Base-by-base conservation (phyloP, 2,888 invertebrate genomes). In the Leistus spinibarbis region DNA sequence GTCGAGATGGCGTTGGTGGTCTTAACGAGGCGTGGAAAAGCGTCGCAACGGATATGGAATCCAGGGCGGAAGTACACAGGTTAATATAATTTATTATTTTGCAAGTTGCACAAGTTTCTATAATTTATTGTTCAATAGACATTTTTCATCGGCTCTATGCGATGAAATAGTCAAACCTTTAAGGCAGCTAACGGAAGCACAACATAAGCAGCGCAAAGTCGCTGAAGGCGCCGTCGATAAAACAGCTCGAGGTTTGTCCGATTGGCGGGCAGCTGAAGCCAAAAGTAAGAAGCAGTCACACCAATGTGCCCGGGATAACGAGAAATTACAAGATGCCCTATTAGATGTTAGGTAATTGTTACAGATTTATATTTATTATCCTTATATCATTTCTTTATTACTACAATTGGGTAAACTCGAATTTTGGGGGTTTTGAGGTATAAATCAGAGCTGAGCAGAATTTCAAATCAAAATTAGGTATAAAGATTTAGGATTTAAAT, bases 111-210 rank as follows among this genome's bases (percentile, higher is more conserved):
- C 22, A 16, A 24, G 60, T 22, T 54, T 4, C 17, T 22, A 54
- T 27, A 66, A 27, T 2, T 27, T 4, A 27, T 27, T n/a, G 27
- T 78, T 77, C 86, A 87, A 67, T 87, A 92, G 95, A 83, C 91
- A 92, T 83, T 90, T 95, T 86, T 93, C 94, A 75, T 89, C 89
- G 79, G 91, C 94, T 54, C 87, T 97, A 57, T 87, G 92, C 76
- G 97, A 97, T 79, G 97, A 97, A 84, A 90, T 97, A 77, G 95
- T 95, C 23, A 95, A 96, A 86, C 97, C 97, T 69, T 88, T 97
- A 82, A 93, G 92, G 84, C 86, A 87, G 77, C 88, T 93, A 67
- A 89, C 91, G 56, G 93, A 93, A 78, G 89, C 88, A 80, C 92
- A 93, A 82, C 90, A 92, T 81, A 91, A 92, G 83, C 88, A 91